A percentile compares a stretch with the other conserved stretches of the same genome.
These are phyloP conservation scores for Rafetus swinhoei DNA, from an alignment of 2,113 vertebrate genomes.

Conservation along the genomic window DNA sequence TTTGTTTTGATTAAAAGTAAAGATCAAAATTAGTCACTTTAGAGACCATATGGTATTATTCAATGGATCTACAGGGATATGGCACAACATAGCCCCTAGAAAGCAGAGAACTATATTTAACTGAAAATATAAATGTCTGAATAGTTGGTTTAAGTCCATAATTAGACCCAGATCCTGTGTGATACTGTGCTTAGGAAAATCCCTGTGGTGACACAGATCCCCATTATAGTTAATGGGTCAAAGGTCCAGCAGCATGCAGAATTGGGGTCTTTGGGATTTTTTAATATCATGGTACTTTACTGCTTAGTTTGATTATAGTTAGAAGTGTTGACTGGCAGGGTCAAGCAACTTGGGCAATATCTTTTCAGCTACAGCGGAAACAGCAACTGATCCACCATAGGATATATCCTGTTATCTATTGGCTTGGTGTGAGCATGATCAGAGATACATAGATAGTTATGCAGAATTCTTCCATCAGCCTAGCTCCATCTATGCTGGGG, in stretches of 20 bases:
- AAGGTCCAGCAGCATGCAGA: background rate
- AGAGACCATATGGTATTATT: background rate
- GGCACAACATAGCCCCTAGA: background rate
- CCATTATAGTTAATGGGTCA: background rate
- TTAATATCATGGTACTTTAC: background rate
- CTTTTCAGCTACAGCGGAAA: background rate
- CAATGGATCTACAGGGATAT: background rate
- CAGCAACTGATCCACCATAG: background rate
- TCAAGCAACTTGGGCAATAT: background rate
- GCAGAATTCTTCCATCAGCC: background rate
- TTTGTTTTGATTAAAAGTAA: background rate
- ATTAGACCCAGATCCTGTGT: background rate
- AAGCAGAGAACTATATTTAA: background rate
- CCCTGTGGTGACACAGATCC: background rate
- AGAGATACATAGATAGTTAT: background rate
- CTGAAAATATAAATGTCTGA: background rate
- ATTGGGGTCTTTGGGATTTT: background rate
- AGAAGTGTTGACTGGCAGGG: background rate
- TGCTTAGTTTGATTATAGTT: background rate
- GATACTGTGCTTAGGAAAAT: background rate
- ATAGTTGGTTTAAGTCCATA: background rate
- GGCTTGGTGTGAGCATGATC: background rate
- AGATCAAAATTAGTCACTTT: background rate
- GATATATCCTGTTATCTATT: background rate
- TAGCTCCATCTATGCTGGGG: background rate